A percentile compares a stretch with the other conserved stretches of the same genome.
phyloP scores from a whole-genome alignment of 1,140 invertebrate genomes.

The Drosophila ogumai region DNA sequence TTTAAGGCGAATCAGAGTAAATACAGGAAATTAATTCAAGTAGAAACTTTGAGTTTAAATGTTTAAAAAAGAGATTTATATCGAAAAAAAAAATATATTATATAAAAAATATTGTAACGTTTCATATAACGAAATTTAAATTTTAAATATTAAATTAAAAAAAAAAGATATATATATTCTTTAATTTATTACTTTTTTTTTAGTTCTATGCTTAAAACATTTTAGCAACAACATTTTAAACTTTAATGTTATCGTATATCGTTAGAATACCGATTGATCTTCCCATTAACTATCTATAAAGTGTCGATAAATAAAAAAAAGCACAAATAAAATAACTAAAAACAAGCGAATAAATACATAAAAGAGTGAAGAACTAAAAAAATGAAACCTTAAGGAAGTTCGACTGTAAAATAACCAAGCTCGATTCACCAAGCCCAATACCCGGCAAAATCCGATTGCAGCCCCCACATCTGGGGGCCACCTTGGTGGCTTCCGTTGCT shows the following conservation, averaged over 20 bases:
- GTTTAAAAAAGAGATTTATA: not conserved
- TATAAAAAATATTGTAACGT: not conserved
- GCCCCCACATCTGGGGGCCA: slow-evolving; percentile 47
- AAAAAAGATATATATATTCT: too few species aligned
- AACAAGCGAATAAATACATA: not conserved
- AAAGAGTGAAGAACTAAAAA: not conserved
- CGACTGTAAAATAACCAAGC: slow-evolving; percentile 7
- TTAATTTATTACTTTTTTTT: too few species aligned
- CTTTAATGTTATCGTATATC: too few species aligned
- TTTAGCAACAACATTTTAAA: too few species aligned
- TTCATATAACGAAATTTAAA: too few species aligned
- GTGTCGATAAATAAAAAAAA: not conserved
- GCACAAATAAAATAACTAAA: not conserved
- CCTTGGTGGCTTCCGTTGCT: slow-evolving; percentile 81
- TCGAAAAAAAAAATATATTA: not conserved
- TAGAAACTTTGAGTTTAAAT: not conserved
- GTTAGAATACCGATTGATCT: too few species aligned
- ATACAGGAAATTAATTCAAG: too few species aligned
- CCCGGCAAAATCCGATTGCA: slow-evolving; percentile 26
- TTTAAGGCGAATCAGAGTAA: not conserved
- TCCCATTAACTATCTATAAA: not conserved
- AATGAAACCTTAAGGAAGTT: not conserved
- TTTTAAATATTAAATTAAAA: too few species aligned
- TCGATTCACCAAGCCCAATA: slow-evolving; percentile 16
- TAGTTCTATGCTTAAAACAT: too few species aligned